Evolutionary conservation across 2,888 invertebrate species (phyloP).

Genomic region (Aquatica leii): DNA sequence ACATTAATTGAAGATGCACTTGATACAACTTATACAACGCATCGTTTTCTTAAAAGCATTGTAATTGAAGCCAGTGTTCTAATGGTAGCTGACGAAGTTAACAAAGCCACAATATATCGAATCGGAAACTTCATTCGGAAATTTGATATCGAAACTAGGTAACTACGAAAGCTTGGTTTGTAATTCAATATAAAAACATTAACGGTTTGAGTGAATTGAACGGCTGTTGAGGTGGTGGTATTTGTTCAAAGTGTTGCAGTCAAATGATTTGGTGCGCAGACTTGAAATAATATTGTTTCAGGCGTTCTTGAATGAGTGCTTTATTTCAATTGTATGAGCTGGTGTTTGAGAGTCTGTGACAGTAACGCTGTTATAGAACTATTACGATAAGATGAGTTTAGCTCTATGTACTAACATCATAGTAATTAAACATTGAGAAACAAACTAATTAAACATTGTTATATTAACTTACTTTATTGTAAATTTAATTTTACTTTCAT

Average conservation of each 20-base stretch:
- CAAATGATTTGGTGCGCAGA: conserved; percentile 34
- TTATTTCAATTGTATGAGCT: conserved; percentile 41
- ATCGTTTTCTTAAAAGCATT: conserved; percentile 28
- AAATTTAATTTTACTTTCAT: no score
- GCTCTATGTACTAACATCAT: neutral
- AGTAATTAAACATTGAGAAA: neutral
- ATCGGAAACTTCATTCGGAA: conserved; percentile 42
- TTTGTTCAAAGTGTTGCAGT: conserved; percentile 29
- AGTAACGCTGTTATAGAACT: conserved; percentile 13
- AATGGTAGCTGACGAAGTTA: conserved; percentile 39
- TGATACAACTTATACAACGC: conserved; percentile 1
- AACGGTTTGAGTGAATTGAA: conserved; percentile 17
- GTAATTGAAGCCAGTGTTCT: conserved; percentile 38
- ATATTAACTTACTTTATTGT: no score
- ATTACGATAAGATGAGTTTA: conserved; percentile 6
- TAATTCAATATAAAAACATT: conserved; percentile 23
- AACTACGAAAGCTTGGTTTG: conserved; percentile 22
- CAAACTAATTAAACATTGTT: no score
- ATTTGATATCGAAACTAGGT: conserved; percentile 36
- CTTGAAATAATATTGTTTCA: conserved; percentile 44
- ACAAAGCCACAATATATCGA: conserved; percentile 30
- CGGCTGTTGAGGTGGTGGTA: conserved; percentile 19
- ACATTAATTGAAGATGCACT: conserved; percentile 9
- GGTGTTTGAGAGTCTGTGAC: conserved; percentile 19
- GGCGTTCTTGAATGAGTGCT: conserved; percentile 38